Evolutionary conservation across 2,113 vertebrate species (phyloP).

Genomic region (Alethe castanea): DNA sequence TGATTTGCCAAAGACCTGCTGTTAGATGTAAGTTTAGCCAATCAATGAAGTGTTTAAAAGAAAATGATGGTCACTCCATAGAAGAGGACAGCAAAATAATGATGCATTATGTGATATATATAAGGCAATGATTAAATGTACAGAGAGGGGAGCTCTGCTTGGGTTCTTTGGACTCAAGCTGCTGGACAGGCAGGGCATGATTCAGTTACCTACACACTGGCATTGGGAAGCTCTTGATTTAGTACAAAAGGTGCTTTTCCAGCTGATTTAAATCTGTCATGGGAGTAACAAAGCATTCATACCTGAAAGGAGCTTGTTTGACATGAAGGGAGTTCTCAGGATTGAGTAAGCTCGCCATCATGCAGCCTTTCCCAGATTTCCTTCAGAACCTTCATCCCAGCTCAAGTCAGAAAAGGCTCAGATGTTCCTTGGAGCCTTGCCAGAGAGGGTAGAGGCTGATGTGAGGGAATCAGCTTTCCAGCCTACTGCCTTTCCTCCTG

Average conservation of each 20-base stretch:
- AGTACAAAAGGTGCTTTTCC: neutral
- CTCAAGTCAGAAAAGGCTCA: neutral
- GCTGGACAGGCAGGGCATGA: neutral
- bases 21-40: neutral
- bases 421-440: neutral
- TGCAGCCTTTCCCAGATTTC: neutral
- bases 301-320: neutral
- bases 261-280: neutral
- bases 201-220: neutral
- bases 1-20: neutral
- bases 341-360: neutral
- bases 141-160: neutral
- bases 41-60: neutral
- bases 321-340: neutral
- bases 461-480: neutral
- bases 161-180: neutral
- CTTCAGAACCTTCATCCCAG: neutral
- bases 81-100: neutral
- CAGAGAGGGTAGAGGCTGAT: neutral
- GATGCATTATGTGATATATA: too few relatives aligned
- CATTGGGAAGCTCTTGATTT: neutral
- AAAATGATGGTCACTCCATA: neutral
- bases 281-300: neutral
- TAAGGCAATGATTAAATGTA: neutral
- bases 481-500: neutral